phyloP scores from a whole-genome alignment of 2,797 vertebrate genomes.

The Falco columbarius region DNA sequence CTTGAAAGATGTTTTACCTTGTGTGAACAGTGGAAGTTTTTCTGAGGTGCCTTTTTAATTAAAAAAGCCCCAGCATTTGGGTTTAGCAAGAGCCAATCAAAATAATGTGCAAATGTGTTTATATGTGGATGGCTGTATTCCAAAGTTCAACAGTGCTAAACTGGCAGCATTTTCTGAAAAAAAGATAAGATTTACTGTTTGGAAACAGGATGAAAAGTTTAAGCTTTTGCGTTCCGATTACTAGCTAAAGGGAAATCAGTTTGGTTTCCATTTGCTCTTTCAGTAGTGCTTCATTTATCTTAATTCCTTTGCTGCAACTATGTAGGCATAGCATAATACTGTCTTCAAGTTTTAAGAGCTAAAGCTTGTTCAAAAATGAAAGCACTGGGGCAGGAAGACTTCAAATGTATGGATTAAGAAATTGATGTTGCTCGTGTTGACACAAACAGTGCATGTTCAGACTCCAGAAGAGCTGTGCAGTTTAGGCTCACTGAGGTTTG shows the following conservation, averaged over 20 bases:
- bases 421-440: neutral
- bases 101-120: conserved; percentile 50
- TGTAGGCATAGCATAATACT: neutral
- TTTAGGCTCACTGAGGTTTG: neutral
- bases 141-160: conserved; percentile 30
- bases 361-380: neutral
- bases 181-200: conserved; percentile 47
- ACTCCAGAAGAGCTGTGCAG: neutral
- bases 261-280: conserved; percentile 17
- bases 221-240: neutral
- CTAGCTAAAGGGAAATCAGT: neutral
- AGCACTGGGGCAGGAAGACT: neutral
- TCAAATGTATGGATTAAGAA: neutral
- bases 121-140: conserved; percentile 32
- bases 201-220: conserved; percentile 33
- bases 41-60: conserved; percentile 30
- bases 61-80: neutral
- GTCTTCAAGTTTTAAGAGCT: neutral
- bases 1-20: neutral
- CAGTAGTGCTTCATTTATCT: neutral
- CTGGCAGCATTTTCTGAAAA: conserved; percentile 18
- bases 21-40: neutral
- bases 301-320: neutral
- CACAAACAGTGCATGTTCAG: neutral
- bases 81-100: conserved; percentile 2